Evolutionary conservation across 2,113 vertebrate species (phyloP).

Genomic region (Atlantisia rogersi): DNA sequence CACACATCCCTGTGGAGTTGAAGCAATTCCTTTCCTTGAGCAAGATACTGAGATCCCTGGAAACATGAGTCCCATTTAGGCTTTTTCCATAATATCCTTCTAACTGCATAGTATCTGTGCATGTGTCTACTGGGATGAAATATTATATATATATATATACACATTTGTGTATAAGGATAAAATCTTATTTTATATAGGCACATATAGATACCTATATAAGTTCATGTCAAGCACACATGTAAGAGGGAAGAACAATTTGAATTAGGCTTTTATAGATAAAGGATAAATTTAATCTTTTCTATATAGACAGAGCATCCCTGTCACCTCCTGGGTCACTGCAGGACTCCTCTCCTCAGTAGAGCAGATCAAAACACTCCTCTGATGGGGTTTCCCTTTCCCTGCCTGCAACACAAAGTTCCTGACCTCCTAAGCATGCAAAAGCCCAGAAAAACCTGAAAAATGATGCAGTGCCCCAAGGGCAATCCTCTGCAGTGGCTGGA

Average conservation of each 20-base stretch:
- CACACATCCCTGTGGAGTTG: background rate
- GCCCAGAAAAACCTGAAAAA: background rate
- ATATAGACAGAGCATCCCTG: background rate
- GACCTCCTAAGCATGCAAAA: background rate
- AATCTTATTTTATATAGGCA: too few relatives aligned
- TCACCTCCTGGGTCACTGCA: background rate
- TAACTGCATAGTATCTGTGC: background rate
- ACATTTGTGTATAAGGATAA: background rate
- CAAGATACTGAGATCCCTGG: background rate
- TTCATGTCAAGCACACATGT: background rate
- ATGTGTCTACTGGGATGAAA: background rate
- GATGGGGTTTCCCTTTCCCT: background rate
- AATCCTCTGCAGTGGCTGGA: accelerated
- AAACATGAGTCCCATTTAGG: background rate
- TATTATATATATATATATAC: background rate
- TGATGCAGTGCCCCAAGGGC: accelerated
- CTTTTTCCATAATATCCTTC: background rate
- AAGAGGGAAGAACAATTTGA: background rate
- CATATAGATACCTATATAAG: background rate
- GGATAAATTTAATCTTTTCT: background rate
- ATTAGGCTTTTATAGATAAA: background rate
- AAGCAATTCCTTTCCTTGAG: background rate
- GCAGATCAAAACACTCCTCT: background rate
- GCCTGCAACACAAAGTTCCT: background rate
- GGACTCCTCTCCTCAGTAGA: accelerated